phyloP scores from a whole-genome alignment of 2,888 invertebrate species.

The Tiliacea aurago region DNA sequence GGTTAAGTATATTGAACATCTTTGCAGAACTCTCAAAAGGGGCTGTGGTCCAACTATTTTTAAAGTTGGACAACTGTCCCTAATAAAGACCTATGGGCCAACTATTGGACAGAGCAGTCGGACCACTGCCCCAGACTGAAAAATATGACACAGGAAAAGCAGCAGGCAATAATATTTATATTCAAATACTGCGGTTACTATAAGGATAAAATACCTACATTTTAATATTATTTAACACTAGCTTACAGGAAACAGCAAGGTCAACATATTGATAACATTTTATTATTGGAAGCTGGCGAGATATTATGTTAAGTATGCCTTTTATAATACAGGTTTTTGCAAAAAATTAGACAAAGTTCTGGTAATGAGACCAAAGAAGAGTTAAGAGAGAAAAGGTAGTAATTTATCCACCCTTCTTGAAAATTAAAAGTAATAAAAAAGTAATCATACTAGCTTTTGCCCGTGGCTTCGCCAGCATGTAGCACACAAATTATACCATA shows the following conservation, averaged over 20 bases:
- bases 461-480: fast-evolving
- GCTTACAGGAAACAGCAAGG: conserved; percentile 55
- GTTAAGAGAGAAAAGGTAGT: background rate
- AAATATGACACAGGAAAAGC: conserved; percentile 4
- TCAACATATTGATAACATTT: conserved; percentile 53
- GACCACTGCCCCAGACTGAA: too few species aligned
- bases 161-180: background rate
- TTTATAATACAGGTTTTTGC: background rate
- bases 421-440: background rate
- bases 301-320: conserved; percentile 23
- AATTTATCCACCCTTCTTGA: background rate
- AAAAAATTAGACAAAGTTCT: background rate
- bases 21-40: too few species aligned
- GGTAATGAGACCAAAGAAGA: background rate
- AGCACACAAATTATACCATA: background rate
- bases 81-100: too few species aligned
- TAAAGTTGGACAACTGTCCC: too few species aligned
- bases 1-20: too few species aligned
- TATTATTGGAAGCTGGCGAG: conserved; percentile 10
- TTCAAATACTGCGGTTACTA: conserved; percentile 2
- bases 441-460: background rate
- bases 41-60: too few species aligned
- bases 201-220: conserved; percentile 32
- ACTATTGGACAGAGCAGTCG: too few species aligned
- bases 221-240: conserved; percentile 22